A percentile compares a stretch with the other conserved stretches of the same genome.
These are phyloP conservation scores for Ptilorrhoa leucosticta DNA, from an alignment of 2,113 vertebrate species.

Conservation along the genomic window DNA sequence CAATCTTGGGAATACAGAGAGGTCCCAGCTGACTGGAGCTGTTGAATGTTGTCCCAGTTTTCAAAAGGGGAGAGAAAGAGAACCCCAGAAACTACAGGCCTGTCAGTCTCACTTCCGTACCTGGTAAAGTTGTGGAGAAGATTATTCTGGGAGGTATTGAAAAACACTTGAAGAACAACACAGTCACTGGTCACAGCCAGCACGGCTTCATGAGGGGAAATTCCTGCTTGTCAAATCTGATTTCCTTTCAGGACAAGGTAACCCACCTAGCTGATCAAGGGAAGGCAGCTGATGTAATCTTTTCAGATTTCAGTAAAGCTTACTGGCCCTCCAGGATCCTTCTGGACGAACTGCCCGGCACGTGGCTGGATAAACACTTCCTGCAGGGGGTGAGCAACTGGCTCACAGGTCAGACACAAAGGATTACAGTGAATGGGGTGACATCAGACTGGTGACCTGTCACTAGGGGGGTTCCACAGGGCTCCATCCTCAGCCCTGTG, in stretches of 20 bases:
- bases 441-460: not conserved
- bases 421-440: not conserved
- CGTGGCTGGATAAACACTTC: rapidly evolving
- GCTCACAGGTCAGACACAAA: not conserved
- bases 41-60: not conserved
- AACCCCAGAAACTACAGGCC: not conserved
- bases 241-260: not conserved
- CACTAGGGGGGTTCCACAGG: not conserved
- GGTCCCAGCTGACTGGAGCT: not conserved
- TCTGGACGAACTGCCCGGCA: not conserved
- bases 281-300: not conserved
- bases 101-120: not conserved
- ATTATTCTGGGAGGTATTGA: not conserved
- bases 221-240: not conserved
- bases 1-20: not conserved
- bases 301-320: not conserved
- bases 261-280: not conserved
- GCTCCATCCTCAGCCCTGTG: not conserved
- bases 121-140: not conserved
- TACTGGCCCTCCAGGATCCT: not conserved
- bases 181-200: not conserved
- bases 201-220: rapidly evolving
- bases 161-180: not conserved
- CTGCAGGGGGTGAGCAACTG: not conserved
- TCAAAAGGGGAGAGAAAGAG: not conserved